Percentiles rank a stretch among this genome's conserved stretches.
Conservation (phyloP, 2,113 vertebrate genomes). For the Hippotragus niger region DNA sequence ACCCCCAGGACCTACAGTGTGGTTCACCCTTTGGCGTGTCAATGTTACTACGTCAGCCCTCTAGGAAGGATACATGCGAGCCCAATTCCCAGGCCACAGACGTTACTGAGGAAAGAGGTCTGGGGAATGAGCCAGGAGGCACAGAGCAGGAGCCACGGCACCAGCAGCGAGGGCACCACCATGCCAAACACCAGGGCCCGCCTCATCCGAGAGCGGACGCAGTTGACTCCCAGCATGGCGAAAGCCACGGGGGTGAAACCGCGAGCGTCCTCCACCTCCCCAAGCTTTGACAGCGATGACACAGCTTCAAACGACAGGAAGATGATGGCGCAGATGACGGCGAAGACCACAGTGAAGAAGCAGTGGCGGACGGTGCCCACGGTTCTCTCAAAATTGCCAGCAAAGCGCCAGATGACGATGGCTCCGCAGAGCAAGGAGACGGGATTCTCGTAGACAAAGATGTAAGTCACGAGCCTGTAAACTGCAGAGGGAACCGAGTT, state of each 20-base stretch:
- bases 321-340: slow-evolving; percentile 75
- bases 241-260: slow-evolving; percentile 85
- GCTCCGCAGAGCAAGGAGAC: slow-evolving; percentile 77
- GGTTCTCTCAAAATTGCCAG: slow-evolving; percentile 83
- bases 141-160: slow-evolving; percentile 83
- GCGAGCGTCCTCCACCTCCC: slow-evolving; percentile 71
- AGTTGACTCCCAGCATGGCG: slow-evolving; percentile 78
- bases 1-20: background rate
- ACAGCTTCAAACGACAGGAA: slow-evolving; percentile 72
- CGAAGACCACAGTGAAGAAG: slow-evolving; percentile 77
- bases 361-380: slow-evolving; percentile 85
- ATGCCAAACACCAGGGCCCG: slow-evolving; percentile 78
- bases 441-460: slow-evolving; percentile 83
- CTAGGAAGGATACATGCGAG: slow-evolving; percentile 85
- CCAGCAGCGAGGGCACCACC: slow-evolving; percentile 76
- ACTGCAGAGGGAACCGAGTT: slow-evolving; percentile 75
- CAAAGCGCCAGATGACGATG: slow-evolving; percentile 81
- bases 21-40: rapidly evolving
- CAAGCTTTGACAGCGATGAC: slow-evolving; percentile 34
- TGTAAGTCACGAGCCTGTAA: slow-evolving; percentile 86
- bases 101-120: slow-evolving; percentile 82
- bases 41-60: background rate
- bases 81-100: slow-evolving; percentile 82
- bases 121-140: slow-evolving; percentile 80
- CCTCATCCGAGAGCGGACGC: slow-evolving; percentile 75